Base-by-base conservation (phyloP, 2,797 vertebrate genomes). In the Loris lydekkerianus region DNA sequence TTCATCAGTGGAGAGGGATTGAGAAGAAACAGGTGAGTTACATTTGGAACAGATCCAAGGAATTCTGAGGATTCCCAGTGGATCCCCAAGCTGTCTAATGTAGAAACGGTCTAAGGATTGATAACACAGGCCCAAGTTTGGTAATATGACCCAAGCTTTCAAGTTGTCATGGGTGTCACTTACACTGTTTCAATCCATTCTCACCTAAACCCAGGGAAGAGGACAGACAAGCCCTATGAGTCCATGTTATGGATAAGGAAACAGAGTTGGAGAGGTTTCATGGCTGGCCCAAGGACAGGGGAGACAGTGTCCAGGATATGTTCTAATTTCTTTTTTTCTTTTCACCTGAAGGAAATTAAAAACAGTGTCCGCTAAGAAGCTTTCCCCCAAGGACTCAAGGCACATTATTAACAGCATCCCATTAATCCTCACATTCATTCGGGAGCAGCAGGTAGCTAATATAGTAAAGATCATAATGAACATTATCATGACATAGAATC, bases 401-500 rank as follows among this genome's bases (percentile, higher is more conserved):
- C 34, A 37, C 46, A 40, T 73, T 49, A 49, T 86, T 82, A 76
- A 75, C 58, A 56, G 40, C 9, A 14, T 84, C 29, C 7, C 82
- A 75, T 95, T 84, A 86, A 81, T 82, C 63, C 86, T 94, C 2
- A 49, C 5, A 72, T 10, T 49, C 72, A 37, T 46, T 43, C 25
- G 10, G 63, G 43, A 96, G 34, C 82, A 76, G 82, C 20, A 61
- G 83, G 80, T 86, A 75, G 43, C 78, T 95, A 87, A 88, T 78
- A 83, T 76, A 49, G 78, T 87, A 89, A 89, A 56, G 89, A 89
- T 93, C 58, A 53, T 70, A 77, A 53, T 67, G 85, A 78, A 83
- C 3, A 3, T 53, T 34, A 70, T 82, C 27, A 56, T 86, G 77
- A 92, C 58, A 69, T 1, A 82, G 70, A 89, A 25, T 82, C 70